Evolutionary conservation across 2,888 invertebrate species (phyloP).

Genomic region (Ischnura elegans): DNA sequence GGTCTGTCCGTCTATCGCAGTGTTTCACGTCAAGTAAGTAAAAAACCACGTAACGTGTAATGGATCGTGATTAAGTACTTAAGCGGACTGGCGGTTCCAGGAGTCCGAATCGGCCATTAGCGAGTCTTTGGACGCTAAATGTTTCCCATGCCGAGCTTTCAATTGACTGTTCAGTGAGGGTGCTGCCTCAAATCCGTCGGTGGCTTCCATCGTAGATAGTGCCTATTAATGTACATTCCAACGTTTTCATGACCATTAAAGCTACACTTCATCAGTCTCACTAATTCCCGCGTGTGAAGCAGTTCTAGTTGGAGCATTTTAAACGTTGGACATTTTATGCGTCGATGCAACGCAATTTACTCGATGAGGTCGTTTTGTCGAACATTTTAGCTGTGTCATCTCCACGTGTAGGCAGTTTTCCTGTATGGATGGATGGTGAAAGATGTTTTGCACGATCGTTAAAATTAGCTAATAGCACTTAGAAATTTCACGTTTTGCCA

Average conservation of each 20-base stretch:
- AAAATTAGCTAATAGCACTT: no score
- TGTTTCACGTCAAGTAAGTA: not conserved
- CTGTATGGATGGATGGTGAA: no score
- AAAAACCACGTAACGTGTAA: not conserved
- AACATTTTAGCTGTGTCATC: no score
- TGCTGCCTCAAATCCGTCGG: not conserved
- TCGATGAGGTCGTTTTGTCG: not conserved
- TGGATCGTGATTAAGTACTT: conserved; percentile 21
- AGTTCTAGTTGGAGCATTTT: not conserved
- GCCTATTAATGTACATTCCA: not conserved
- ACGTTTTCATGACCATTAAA: not conserved
- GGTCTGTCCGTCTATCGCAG: not conserved
- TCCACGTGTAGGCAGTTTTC: no score
- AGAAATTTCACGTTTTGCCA: no score
- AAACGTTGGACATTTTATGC: not conserved
- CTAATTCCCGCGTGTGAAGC: not conserved
- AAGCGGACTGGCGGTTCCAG: not conserved
- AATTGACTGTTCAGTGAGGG: not conserved
- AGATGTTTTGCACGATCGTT: no score
- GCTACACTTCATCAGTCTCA: not conserved
- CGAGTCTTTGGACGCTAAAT: not conserved
- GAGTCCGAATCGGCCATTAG: not conserved
- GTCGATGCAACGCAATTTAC: not conserved
- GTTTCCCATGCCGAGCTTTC: not conserved
- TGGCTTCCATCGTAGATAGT: not conserved